Conservation (phyloP, 2,888 invertebrate species). For the Drosophila atripex region DNA sequence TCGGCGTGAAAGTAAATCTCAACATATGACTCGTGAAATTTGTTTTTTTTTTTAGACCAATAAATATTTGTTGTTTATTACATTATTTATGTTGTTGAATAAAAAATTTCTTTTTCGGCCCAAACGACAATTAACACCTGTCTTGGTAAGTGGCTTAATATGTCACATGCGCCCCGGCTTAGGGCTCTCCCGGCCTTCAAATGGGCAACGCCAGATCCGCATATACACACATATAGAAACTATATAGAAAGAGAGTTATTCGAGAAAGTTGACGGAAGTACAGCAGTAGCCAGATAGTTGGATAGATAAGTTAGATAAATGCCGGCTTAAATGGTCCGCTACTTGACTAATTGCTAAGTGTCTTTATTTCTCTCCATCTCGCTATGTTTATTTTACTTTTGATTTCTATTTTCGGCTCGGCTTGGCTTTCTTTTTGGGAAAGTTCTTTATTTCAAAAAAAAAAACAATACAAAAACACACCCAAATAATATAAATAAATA, state of each 20-base stretch:
- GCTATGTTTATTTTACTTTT: conserved; percentile 41
- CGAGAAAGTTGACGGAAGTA: conserved; percentile 50
- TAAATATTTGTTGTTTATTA: conserved; percentile 14
- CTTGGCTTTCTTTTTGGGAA: conserved; percentile 50
- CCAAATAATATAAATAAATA: background rate
- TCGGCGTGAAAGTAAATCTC: conserved; percentile 49
- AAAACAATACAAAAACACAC: no score
- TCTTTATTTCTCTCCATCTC: conserved; percentile 18
- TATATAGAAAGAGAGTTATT: conserved; percentile 17
- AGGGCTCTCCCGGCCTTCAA: conserved; percentile 15
- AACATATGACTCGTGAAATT: conserved; percentile 10
- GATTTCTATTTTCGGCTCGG: conserved; percentile 44
- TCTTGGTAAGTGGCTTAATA: conserved; percentile 61
- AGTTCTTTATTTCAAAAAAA: conserved; percentile 51
- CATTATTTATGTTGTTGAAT: conserved; percentile 5
- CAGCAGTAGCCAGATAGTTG: conserved; percentile 21
- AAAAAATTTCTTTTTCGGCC: conserved; percentile 35
- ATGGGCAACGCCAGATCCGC: conserved; percentile 46
- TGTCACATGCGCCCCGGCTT: conserved; percentile 33
- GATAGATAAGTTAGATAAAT: conserved; percentile 45
- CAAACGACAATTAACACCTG: conserved; percentile 47
- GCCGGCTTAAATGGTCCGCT: conserved; percentile 43
- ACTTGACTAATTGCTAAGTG: conserved; percentile 58
- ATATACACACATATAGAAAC: conserved; percentile 1
- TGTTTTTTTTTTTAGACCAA: background rate